A percentile compares a stretch with the other conserved stretches of the same genome.
These are phyloP conservation scores for Oryzias woworae DNA, from an alignment of 2,113 vertebrate genomes.

Conservation along the genomic window DNA sequence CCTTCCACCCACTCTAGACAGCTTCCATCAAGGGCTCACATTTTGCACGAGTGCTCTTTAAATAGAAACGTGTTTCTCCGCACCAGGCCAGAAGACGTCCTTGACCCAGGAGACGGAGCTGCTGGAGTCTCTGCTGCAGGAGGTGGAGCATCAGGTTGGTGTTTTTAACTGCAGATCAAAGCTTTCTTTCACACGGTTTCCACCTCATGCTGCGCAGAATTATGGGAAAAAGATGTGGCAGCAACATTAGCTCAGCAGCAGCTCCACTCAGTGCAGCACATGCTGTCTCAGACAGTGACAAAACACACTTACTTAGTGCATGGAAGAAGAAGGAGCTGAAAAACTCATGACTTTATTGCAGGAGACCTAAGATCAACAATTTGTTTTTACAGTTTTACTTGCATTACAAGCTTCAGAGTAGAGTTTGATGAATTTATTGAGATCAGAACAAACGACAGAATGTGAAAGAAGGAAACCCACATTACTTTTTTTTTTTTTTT, in stretches of 20 bases:
- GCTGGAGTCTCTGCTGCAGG: slow-evolving; percentile 95
- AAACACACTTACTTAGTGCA: too few relatives aligned
- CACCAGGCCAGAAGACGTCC: slow-evolving; percentile 95
- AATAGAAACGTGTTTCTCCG: slow-evolving; percentile 55
- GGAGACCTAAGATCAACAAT: too few relatives aligned
- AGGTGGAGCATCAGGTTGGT: slow-evolving; percentile 96
- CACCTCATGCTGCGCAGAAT: not conserved
- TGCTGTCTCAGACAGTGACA: not conserved
- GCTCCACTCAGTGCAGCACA: not conserved
- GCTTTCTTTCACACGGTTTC: not conserved
- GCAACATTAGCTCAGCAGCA: not conserved
- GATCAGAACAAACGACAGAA: too few relatives aligned
- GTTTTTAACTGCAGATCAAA: slow-evolving; percentile 3
- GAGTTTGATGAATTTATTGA: too few relatives aligned
- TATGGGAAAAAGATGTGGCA: not conserved
- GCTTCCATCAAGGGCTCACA: slow-evolving; percentile 38
- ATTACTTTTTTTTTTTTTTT: slow-evolving; percentile 6
- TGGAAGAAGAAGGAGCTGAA: too few relatives aligned
- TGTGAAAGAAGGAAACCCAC: too few relatives aligned
- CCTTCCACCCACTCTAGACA: slow-evolving; percentile 26
- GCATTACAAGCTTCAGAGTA: too few relatives aligned
- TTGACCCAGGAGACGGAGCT: slow-evolving; percentile 98
- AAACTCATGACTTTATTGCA: too few relatives aligned
- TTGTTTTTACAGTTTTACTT: too few relatives aligned
- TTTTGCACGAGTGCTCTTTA: slow-evolving; percentile 39